Base-by-base conservation (phyloP, 2,888 invertebrate species). In the Dasysyrphus albostriatus region DNA sequence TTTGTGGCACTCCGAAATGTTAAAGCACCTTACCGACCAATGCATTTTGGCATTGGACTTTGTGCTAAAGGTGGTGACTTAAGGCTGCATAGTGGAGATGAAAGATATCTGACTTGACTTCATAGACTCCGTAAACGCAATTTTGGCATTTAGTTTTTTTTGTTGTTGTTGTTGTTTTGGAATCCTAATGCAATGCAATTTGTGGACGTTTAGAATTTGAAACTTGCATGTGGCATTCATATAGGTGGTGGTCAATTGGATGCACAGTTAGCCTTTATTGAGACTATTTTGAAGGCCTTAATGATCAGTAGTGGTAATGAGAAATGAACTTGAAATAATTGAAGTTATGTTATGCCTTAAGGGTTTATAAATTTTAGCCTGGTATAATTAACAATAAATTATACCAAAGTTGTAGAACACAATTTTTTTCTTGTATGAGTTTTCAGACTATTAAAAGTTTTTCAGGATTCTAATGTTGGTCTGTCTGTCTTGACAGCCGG, bases 181-280 rank as follows among this genome's bases (percentile, higher is more conserved):
- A 76, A 69, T 83, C 37, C 83, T 73, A 79, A 76, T 79, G 61
- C 78, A 49, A 67, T 65, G 79, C 79, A 83, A 83, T 88, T 76
- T 83, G 79, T 39, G 76, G 37, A 74, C 58, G 69, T 54, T 77
- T 69, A 76, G 80, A 88, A 88, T 88, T 83, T 58, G 76, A 74
- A 58, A 49, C 54, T 51, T 49, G 49, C 54, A 65, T 70, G 56
- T 1, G 29, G 8, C 1, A 3, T 24, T 24, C 24, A 24, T 1
- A 1, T 1, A 1, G 29, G 1, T 24, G 3, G 29, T 6, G 14
- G 51, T 51, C 51, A 51, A 14, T 51, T 19, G 49, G 12, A 51
- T n/a, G 8, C 29, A 32, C 0, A 54, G 14, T 7, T 29, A 9
- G 14, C 14, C 3, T 54, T 54, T 24, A 54, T 6, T 24, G 3